Evolutionary conservation across 2,113 vertebrate genomes (phyloP).

Genomic region (Pedionomus torquatus): DNA sequence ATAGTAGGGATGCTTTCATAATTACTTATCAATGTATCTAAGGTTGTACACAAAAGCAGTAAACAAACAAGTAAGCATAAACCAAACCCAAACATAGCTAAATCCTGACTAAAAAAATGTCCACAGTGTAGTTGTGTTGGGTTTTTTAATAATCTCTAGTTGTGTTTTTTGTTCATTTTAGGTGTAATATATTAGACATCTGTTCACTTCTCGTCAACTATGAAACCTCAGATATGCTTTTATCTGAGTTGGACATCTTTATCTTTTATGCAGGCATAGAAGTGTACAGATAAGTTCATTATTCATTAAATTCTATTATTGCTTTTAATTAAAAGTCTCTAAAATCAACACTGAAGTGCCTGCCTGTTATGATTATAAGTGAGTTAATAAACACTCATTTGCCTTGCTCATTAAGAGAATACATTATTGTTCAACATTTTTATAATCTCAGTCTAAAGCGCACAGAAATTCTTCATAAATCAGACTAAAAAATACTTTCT

Average conservation of each 20-base stretch:
- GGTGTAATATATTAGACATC: background rate
- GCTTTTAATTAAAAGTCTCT: slow-evolving; percentile 11
- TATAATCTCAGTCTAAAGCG: background rate
- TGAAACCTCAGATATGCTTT: background rate
- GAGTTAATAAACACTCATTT: slow-evolving; percentile 15
- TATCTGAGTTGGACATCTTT: background rate
- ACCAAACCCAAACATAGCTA: background rate
- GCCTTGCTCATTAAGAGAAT: background rate
- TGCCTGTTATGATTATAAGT: background rate
- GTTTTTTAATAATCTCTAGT: background rate
- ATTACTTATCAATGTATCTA: background rate
- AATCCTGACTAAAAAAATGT: background rate
- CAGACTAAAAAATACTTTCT: slow-evolving; percentile 18
- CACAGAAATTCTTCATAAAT: background rate
- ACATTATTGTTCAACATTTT: background rate
- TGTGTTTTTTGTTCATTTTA: background rate
- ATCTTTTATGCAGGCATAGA: background rate
- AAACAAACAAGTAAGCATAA: background rate
- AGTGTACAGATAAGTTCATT: background rate
- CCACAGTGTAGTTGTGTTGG: background rate
- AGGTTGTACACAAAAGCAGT: background rate
- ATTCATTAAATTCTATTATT: background rate
- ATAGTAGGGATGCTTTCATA: background rate
- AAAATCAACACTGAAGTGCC: background rate
- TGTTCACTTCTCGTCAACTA: background rate